Base-by-base conservation (phyloP, 2,797 vertebrate genomes). In the Uromys caudimaculatus region DNA sequence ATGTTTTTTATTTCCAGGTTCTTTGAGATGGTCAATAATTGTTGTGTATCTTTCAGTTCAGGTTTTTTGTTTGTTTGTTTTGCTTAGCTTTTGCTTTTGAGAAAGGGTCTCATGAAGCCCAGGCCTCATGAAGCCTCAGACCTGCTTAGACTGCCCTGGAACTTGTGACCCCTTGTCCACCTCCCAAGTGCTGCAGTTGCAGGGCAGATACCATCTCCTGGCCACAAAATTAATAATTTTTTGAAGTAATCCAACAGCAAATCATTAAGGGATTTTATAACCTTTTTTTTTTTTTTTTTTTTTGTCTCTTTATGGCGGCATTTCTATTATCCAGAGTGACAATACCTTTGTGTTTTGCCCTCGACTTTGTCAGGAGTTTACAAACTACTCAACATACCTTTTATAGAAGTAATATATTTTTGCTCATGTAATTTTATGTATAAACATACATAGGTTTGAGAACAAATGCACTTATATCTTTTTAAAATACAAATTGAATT, bases 381-480 rank as follows among this genome's bases (percentile, higher is more conserved):
- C 69, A 90, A 52, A 81, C 89, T 10, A 41, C 23, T 81, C 67
- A 71, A 41, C 16, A 75, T 52, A 79, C 56, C 73, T 85, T 91
- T 95, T 81, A 58, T 69, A 62, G 79, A 95, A 89, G 35, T 7
- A 79, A 10, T 76, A 64, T 17, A 24, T 58, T 95, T 89, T 67
- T 84, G 77, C 78, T 73, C 32, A 24, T 23, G 9, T 69, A 87
- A 16, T 95, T 91, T 84, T 93, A 54, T 47, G 86, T 91, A 64
- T 84, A 71, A 84, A 58, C 32, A 75, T 89, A 67, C 89, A 85
- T 41, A 96, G 79, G 11, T 91, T 95, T 83, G 47, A 32, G 56
- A 89, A 91, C 35, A 77, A 85, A n/a, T 77, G 12, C 76, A 93
- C 1, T 84, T 62, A 91, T 44, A 23, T 88, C 12, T 89, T 73